Evolutionary conservation across 2,797 vertebrate species (phyloP).

Genomic region (Acipenser transmontanus): DNA sequence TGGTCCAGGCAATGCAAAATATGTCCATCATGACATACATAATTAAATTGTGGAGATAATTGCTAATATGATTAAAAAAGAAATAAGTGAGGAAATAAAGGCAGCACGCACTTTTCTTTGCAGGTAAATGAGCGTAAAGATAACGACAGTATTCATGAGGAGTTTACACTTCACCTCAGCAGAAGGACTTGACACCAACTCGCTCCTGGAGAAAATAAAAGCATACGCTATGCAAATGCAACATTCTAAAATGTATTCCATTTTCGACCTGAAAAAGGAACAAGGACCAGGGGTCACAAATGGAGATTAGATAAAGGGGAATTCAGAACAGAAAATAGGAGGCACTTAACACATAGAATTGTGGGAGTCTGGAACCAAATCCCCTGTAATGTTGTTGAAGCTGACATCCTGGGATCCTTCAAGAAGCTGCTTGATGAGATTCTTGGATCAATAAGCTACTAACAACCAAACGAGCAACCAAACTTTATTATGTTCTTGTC

Average conservation of each 20-base stretch:
- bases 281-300: too few relatives aligned
- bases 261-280: background rate
- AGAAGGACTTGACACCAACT: background rate
- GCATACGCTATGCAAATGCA: background rate
- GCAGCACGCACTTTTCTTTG: conserved; percentile 13
- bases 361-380: too few relatives aligned
- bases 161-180: background rate
- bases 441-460: background rate
- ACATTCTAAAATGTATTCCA: background rate
- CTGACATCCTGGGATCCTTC: too few relatives aligned
- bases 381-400: too few relatives aligned
- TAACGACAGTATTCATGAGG: background rate
- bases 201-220: conserved; percentile 9
- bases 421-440: background rate
- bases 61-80: conserved; percentile 12
- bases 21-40: conserved; percentile 12
- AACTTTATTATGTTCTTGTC: background rate
- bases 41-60: conserved; percentile 15
- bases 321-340: too few relatives aligned
- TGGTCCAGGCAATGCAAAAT: conserved; percentile 14
- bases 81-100: conserved; percentile 11
- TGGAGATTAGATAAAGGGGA: too few relatives aligned
- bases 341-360: too few relatives aligned
- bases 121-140: conserved; percentile 13
- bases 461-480: too few relatives aligned